Conservation (phyloP, 2,113 vertebrate genomes). For the Ploceus nigricollis region DNA sequence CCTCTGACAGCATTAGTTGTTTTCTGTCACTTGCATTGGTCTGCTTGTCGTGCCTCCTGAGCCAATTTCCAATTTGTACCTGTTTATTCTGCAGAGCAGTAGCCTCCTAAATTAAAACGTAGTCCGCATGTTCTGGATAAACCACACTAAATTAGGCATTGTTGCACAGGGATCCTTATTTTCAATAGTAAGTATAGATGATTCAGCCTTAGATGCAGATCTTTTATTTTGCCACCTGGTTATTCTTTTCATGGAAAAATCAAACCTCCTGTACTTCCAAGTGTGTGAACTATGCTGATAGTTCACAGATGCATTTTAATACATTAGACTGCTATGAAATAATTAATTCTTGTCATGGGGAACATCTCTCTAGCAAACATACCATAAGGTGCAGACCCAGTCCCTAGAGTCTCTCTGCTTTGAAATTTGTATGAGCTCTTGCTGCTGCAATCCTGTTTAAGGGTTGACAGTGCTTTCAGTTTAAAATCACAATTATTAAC, state of each 20-base stretch:
- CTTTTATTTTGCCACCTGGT: neutral
- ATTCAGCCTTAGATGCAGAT: neutral
- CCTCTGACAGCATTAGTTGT: rapidly evolving
- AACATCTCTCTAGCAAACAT: neutral
- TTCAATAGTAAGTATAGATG: neutral
- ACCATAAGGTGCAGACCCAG: neutral
- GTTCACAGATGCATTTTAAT: neutral
- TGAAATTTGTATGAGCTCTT: neutral
- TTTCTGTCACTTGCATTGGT: neutral
- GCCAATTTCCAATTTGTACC: neutral
- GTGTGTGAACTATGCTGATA: neutral
- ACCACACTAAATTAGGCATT: neutral
- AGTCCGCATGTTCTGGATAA: neutral
- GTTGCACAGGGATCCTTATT: neutral
- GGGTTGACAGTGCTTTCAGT: neutral
- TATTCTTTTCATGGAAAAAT: neutral
- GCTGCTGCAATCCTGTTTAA: neutral
- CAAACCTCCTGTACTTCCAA: neutral
- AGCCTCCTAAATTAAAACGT: neutral
- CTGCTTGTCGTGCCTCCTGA: neutral
- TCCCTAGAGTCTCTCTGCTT: neutral
- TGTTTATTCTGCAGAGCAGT: neutral
- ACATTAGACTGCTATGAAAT: neutral
- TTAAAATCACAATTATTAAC: neutral
- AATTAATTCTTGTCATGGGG: neutral